Conservation (phyloP, 2,797 vertebrate genomes). For the Mareca strepera region DNA sequence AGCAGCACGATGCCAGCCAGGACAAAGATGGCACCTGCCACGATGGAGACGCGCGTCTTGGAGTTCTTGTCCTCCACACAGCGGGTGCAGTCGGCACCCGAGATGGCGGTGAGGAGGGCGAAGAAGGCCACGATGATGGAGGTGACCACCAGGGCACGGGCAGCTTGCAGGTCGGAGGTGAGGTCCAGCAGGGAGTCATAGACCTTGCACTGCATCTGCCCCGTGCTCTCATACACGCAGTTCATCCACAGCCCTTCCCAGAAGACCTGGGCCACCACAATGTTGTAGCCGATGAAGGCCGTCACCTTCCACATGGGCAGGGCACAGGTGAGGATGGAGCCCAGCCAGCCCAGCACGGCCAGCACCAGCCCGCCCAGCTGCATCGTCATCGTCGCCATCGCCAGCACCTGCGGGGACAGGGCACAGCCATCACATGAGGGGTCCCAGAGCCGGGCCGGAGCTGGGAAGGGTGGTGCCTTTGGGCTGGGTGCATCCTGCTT, state of each 20-base stretch:
- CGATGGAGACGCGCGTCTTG: conserved; percentile 78
- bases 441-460: no score
- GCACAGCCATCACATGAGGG: neutral
- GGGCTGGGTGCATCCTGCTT: fast-evolving
- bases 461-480: fast-evolving
- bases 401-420: conserved; percentile 5
- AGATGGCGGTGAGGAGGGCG: conserved; percentile 81
- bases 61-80: conserved; percentile 77
- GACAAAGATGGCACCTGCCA: conserved; percentile 81
- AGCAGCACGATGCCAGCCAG: conserved; percentile 77
- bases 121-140: conserved; percentile 81
- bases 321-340: conserved; percentile 86
- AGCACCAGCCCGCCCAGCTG: conserved; percentile 84
- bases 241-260: conserved; percentile 92
- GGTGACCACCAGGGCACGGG: conserved; percentile 83
- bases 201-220: conserved; percentile 89
- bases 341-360: conserved; percentile 81
- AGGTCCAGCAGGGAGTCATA: conserved; percentile 88
- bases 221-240: conserved; percentile 84
- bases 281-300: conserved; percentile 85
- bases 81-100: conserved; percentile 84
- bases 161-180: conserved; percentile 83
- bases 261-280: conserved; percentile 89
- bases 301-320: conserved; percentile 92
- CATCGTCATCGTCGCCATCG: conserved; percentile 74